Base-by-base conservation (phyloP, 2,888 invertebrate species). In the Phania funesta region DNA sequence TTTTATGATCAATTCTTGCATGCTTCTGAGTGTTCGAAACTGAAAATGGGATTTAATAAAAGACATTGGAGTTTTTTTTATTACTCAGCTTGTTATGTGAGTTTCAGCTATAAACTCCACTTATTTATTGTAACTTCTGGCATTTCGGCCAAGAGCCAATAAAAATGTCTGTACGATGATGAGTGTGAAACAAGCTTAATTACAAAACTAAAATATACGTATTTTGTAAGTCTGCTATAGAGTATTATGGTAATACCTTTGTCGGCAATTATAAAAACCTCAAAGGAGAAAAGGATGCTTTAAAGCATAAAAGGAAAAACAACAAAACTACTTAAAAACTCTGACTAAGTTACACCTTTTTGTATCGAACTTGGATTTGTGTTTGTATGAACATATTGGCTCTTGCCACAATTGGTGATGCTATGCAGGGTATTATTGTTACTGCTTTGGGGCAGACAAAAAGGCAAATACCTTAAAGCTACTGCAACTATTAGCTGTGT, bases 231-330 rank as follows among this genome's bases (percentile, higher is more conserved):
- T 24, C 38, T 41, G n/a, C n/a, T n/a, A n/a, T n/a, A 26, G 64
- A 56, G 68, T 48, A 35, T 56, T 50, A 62, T 64, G 65, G 58
- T 67, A 50, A 73, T 65, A 70, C 79, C 41, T 73, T 79, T 73
- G 73, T 82, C 75, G 82, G 82, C 75, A 32, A 38, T 67, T 32
- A 54, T 68, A 73, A 83, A 71, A 20, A 65, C 8, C 11, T 22
- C 11, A 0, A 22, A 50, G 16, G 9, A 44, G 48, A 38, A 46
- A 76, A 67, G 44, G 60, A 76, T 68, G 60, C 41, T 67, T 20
- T 13, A 29, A 29, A 50, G 38, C 20, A 76, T 46, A 44, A 24
- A 58, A n/a, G 3, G 1, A 56, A 24, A 48, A 35, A 35, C 44
- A 16, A 54, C 18, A 54, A 56, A 35, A 54, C 11, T 38, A 50